These are phyloP conservation scores for Dyspetes luteomarginatus DNA, from an alignment of 2,888 invertebrate genomes.

Conservation along the genomic window DNA sequence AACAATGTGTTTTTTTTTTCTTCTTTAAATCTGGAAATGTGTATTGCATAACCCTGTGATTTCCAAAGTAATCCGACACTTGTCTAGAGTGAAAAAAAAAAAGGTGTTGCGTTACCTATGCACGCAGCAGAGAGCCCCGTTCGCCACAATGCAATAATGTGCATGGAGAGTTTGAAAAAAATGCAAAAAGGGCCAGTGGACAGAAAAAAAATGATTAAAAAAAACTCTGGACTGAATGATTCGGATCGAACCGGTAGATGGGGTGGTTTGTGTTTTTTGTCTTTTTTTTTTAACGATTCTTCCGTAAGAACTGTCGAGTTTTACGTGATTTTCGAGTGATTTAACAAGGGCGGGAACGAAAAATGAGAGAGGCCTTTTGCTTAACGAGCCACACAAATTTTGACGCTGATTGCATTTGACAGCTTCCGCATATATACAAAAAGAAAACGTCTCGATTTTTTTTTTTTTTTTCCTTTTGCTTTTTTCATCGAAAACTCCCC, in stretches of 20 bases:
- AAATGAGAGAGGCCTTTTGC: conserved; percentile 60
- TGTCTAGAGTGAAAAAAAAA: conserved; percentile 65
- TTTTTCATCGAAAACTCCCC: conserved; percentile 39
- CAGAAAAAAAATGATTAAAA: conserved; percentile 38
- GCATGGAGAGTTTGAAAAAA: conserved; percentile 38
- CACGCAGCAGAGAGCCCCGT: conserved; percentile 72
- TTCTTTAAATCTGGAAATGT: conserved; percentile 27
- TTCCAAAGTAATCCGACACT: conserved; percentile 75
- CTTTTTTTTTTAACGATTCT: conserved; percentile 69
- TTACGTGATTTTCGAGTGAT: conserved; percentile 59
- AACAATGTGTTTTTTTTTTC: conserved; percentile 23
- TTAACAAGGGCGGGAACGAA: conserved; percentile 67
- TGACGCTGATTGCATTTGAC: conserved; percentile 79
- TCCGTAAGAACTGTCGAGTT: conserved; percentile 60
- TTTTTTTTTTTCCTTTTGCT: conserved; percentile 43
- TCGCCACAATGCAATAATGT: conserved; percentile 57
- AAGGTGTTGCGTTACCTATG: conserved; percentile 63
- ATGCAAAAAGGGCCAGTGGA: conserved; percentile 56
- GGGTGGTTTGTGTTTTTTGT: conserved; percentile 60
- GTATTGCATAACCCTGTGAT: conserved; percentile 73
- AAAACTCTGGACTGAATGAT: conserved; percentile 74
- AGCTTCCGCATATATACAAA: conserved; percentile 76
- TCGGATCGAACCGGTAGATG: conserved; percentile 77
- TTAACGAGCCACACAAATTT: conserved; percentile 66
- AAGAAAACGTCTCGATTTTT: conserved; percentile 58